Base-by-base conservation (phyloP, 2,888 invertebrate genomes). In the Himalopsyche kuldschensis region DNA sequence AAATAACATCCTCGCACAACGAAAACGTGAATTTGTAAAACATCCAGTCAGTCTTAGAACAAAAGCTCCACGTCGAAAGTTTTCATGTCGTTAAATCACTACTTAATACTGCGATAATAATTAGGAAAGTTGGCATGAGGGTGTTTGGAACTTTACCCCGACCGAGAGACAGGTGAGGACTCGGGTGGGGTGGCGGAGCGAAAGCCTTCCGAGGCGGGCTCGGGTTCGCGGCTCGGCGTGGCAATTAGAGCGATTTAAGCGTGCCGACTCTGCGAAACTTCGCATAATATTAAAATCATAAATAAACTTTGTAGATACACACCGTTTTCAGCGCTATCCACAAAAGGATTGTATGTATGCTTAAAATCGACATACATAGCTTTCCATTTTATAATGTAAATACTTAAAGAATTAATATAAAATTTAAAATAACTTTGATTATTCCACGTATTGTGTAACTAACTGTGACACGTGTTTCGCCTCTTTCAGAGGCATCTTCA, bases 211-310 rank as follows among this genome's bases (percentile, higher is more conserved):
- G 69, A 69, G 69, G 20, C 69, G 69, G 30, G 6, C 69, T 27
- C 69, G 69, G 69, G 69, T 69, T 69, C 69, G 69, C 27, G 69
- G 69, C 69, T 27, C 69, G 69, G 69, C 69, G 76, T 63, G 63
- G 76, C 83, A 83, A 83, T 83, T 83, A 83, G 78, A 78, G 63
- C 82, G 78, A 78, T 78, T 78, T 82, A 82, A 78, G 76, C 75
- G 77, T 83, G 55, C 83, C 41, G 46, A 80, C 46, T 31, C 75
- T 79, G 31, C 77, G 69, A 77, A 83, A 80, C 80, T 41, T 80
- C 80, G 80, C 47, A 80, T 83, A 47, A 83, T 83, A 83, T 83
- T 83, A 83, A 80, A 83, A 83, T 83, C 83, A 77, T 83, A 83
- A 83, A 83, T 82, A 82, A 80, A 75, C 41, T 27, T 15, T 24